A percentile compares a stretch with the other conserved stretches of the same genome.
These are phyloP conservation scores for Pocillopora verrucosa DNA, from an alignment of 64 coral and sea anemone genomes.

Conservation along the genomic window DNA sequence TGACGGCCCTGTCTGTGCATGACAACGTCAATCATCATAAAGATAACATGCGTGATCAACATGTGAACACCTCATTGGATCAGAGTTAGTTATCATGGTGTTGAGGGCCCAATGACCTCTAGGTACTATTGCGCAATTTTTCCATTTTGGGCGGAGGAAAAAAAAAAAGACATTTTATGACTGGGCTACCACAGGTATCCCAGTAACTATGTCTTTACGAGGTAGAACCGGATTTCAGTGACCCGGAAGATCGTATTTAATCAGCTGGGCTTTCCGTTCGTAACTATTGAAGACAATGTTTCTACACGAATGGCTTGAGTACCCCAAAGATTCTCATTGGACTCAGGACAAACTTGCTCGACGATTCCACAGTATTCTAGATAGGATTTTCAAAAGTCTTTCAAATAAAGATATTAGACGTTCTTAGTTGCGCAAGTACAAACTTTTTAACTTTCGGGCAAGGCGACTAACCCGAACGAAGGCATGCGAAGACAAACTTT, in stretches of 20 bases:
- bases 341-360: neutral
- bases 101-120: no score
- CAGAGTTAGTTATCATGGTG: no score
- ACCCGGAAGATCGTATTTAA: slow-evolving; percentile 3
- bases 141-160: no score
- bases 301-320: slow-evolving; percentile 63
- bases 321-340: slow-evolving; percentile 35
- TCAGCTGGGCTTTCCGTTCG: slow-evolving; percentile 64
- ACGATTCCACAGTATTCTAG: neutral
- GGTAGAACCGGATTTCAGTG: neutral
- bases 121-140: no score
- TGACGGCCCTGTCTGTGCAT: no score
- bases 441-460: slow-evolving; percentile 11
- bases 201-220: slow-evolving; percentile 11
- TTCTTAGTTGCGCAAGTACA: neutral
- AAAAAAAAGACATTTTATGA: no score
- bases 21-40: no score
- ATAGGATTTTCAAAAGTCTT: neutral
- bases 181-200: no score
- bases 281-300: slow-evolving; percentile 75
- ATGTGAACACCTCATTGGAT: no score
- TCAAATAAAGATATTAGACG: neutral
- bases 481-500: neutral
- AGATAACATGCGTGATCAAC: no score
- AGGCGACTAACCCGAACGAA: neutral